A percentile compares a stretch with the other conserved stretches of the same genome.
phyloP scores from a whole-genome alignment of 2,113 vertebrate genomes.

The Pungitius pungitius region DNA sequence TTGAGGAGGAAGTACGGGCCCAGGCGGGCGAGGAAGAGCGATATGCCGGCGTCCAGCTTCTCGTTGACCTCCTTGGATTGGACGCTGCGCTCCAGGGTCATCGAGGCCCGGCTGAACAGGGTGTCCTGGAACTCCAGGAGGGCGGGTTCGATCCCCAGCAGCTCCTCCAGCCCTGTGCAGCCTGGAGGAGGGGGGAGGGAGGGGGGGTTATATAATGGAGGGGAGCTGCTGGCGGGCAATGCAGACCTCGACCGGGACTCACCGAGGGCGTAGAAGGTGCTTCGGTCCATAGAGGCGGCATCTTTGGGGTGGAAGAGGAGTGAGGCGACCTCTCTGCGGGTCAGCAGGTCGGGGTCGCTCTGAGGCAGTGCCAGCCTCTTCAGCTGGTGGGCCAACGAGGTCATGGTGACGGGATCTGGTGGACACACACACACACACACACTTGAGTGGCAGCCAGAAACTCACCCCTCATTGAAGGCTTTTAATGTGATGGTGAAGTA shows the following conservation, averaged over 20 bases:
- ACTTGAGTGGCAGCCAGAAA: too few species aligned
- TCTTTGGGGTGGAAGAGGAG: constrained; percentile 91
- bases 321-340: constrained; percentile 82
- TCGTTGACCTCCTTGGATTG: constrained; percentile 91
- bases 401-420: constrained; percentile 79
- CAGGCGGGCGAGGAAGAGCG: constrained; percentile 88
- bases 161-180: constrained; percentile 93
- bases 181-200: constrained; percentile 74
- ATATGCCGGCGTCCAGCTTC: constrained; percentile 87
- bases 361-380: constrained; percentile 92
- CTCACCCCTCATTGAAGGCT: too few species aligned
- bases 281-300: constrained; percentile 88
- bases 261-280: constrained; percentile 94
- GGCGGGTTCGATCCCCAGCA: constrained; percentile 89
- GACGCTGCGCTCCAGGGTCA: constrained; percentile 90
- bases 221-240: neutral
- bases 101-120: constrained; percentile 87
- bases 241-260: constrained; percentile 39
- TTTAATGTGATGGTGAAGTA: too few species aligned
- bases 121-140: constrained; percentile 89
- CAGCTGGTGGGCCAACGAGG: constrained; percentile 92
- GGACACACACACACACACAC: neutral
- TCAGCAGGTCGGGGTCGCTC: constrained; percentile 84
- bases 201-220: neutral
- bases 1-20: constrained; percentile 96